phyloP scores from a whole-genome alignment of 2,888 invertebrate species.

The Drosophila anomelani region DNA sequence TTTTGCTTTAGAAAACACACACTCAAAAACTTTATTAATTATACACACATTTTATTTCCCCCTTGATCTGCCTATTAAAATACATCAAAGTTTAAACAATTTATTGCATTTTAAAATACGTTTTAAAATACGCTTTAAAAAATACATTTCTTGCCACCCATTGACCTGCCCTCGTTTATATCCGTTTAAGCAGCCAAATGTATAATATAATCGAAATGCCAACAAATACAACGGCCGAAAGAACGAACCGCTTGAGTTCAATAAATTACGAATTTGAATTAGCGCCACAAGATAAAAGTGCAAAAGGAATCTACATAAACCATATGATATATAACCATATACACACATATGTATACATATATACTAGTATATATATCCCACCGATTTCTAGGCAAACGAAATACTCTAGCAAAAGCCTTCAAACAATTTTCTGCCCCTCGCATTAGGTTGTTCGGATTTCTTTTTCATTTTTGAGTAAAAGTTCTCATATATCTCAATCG shows the following conservation, averaged over 20 bases:
- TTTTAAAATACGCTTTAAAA: slow-evolving; percentile 21
- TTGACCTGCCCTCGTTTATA: slow-evolving; percentile 29
- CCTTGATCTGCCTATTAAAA: slow-evolving; percentile 6
- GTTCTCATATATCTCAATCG: slow-evolving; percentile 40
- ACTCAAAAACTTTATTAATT: background rate
- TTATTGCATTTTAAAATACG: slow-evolving; percentile 24
- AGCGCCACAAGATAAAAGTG: slow-evolving; percentile 49
- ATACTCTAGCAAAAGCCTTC: slow-evolving; percentile 24
- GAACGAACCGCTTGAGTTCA: slow-evolving; percentile 51
- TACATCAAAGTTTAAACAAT: slow-evolving; percentile 8
- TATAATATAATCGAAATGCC: slow-evolving; percentile 28
- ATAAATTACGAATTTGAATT: slow-evolving; percentile 50
- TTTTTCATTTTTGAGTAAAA: slow-evolving; percentile 23
- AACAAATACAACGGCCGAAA: background rate
- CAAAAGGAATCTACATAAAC: slow-evolving; percentile 38
- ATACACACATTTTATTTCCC: background rate
- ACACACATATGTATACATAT: background rate
- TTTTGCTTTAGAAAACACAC: background rate
- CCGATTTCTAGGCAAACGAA: slow-evolving; percentile 31
- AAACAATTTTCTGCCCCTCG: slow-evolving; percentile 9
- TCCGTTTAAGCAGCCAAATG: slow-evolving; percentile 8
- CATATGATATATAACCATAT: slow-evolving; percentile 41
- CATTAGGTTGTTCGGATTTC: slow-evolving; percentile 10
- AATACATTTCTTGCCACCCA: slow-evolving; percentile 19
- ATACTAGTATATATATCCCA: slow-evolving; percentile 10